Evolutionary conservation across 2,113 vertebrate species (phyloP).

Genomic region (Piprites chloris): DNA sequence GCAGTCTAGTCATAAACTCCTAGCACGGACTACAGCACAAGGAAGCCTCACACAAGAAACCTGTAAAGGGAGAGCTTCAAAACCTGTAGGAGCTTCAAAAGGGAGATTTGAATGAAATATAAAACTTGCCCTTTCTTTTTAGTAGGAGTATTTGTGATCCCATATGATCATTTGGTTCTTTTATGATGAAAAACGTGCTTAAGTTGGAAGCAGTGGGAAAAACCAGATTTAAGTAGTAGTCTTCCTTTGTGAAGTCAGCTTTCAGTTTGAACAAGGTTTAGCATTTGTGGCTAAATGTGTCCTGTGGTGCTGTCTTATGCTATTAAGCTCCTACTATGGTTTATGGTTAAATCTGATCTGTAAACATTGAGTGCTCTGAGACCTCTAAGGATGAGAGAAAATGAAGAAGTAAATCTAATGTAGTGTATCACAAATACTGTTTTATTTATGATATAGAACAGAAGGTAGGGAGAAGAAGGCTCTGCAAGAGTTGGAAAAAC

Average conservation of each 20-base stretch:
- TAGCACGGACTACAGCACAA: not conserved
- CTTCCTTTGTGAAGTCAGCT: not conserved
- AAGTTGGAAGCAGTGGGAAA: not conserved
- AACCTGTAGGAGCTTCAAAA: not conserved
- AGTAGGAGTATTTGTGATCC: not conserved
- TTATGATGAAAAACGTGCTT: not conserved
- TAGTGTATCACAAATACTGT: not conserved
- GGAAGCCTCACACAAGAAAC: not conserved
- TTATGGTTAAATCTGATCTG: not conserved
- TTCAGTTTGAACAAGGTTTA: not conserved
- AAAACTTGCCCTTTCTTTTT: not conserved
- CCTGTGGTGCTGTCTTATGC: not conserved
- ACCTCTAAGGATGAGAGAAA: not conserved
- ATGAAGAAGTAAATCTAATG: not conserved
- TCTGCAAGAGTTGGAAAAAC: not conserved
- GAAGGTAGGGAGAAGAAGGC: not conserved
- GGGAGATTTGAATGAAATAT: not conserved
- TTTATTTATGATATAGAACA: not conserved
- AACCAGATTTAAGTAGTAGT: not conserved
- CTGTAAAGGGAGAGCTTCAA: not conserved
- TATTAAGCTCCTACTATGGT: not conserved
- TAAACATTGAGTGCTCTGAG: not conserved
- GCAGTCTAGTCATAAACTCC: not conserved
- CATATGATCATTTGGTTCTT: not conserved
- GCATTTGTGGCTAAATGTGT: not conserved